These are phyloP conservation scores for Lysandra bellargus DNA, from an alignment of 2,888 invertebrate genomes.

Conservation along the genomic window DNA sequence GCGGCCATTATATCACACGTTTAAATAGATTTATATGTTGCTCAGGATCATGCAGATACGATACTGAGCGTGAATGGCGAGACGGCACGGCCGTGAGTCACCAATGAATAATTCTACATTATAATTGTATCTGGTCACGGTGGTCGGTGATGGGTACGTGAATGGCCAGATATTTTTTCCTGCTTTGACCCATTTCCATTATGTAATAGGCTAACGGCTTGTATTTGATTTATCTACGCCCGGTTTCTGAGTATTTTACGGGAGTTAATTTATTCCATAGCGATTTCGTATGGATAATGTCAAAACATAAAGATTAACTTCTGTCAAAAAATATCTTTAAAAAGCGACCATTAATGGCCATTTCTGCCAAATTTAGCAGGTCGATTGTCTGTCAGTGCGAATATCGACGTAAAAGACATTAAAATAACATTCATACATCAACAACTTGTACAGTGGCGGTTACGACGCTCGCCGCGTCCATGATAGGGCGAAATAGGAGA, in stretches of 20 bases:
- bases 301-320: too few relatives aligned
- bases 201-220: background rate
- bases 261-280: background rate
- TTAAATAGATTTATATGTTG: conserved; percentile 69
- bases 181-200: conserved; percentile 11
- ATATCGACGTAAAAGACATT: too few relatives aligned
- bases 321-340: too few relatives aligned
- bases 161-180: conserved; percentile 3
- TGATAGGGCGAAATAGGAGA: too few relatives aligned
- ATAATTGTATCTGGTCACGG: conserved; percentile 47
- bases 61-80: conserved; percentile 50
- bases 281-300: too few relatives aligned
- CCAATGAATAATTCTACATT: conserved; percentile 64
- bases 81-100: conserved; percentile 69
- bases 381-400: too few relatives aligned
- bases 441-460: too few relatives aligned
- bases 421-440: too few relatives aligned
- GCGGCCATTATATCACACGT: conserved; percentile 75
- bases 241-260: background rate
- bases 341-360: too few relatives aligned
- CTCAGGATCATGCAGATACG: conserved; percentile 51
- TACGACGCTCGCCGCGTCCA: too few relatives aligned
- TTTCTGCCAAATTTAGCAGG: too few relatives aligned
- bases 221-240: background rate
- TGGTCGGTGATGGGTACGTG: conserved; percentile 19